Conservation (phyloP, 1,140 invertebrate species). For the Drosophila paulistorum region DNA sequence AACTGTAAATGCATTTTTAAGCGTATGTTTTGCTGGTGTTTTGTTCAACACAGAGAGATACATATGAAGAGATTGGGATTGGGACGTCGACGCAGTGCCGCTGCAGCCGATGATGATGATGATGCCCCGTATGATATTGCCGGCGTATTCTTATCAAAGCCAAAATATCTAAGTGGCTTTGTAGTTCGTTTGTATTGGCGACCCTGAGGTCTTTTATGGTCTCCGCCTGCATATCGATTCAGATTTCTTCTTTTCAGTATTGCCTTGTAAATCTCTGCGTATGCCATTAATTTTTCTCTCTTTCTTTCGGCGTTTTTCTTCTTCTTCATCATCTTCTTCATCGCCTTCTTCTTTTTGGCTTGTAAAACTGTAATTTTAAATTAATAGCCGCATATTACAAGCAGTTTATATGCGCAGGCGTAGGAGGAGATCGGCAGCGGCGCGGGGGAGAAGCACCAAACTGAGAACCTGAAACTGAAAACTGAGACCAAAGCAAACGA, state of each 20-base stretch:
- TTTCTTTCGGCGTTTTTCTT: conserved; percentile 10
- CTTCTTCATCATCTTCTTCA: conserved; percentile 1
- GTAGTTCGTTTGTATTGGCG: conserved; percentile 25
- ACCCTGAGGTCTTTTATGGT: conserved; percentile 60
- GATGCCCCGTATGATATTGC: neutral
- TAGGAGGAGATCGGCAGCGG: conserved; percentile 51
- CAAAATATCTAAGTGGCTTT: conserved; percentile 79
- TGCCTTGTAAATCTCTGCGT: conserved; percentile 77
- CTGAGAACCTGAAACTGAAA: conserved; percentile 6
- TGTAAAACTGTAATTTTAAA: conserved; percentile 82
- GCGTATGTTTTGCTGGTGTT: conserved; percentile 80
- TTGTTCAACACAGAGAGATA: conserved; percentile 53
- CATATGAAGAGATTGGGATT: conserved; percentile 19
- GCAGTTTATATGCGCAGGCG: conserved; percentile 78
- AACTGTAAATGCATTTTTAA: conserved; percentile 82
- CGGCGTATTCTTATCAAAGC: conserved; percentile 64
- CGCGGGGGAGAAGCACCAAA: neutral
- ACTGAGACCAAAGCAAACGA: conserved; percentile 8
- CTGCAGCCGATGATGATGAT: neutral
- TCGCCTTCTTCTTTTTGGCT: conserved; percentile 32
- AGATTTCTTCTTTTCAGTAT: conserved; percentile 55
- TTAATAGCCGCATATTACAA: conserved; percentile 80
- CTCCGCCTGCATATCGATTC: conserved; percentile 36
- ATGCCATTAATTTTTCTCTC: conserved; percentile 67
- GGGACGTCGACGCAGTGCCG: conserved; percentile 1